phyloP scores from a whole-genome alignment of 2,888 invertebrate species.

The Stomorhina lunata region DNA sequence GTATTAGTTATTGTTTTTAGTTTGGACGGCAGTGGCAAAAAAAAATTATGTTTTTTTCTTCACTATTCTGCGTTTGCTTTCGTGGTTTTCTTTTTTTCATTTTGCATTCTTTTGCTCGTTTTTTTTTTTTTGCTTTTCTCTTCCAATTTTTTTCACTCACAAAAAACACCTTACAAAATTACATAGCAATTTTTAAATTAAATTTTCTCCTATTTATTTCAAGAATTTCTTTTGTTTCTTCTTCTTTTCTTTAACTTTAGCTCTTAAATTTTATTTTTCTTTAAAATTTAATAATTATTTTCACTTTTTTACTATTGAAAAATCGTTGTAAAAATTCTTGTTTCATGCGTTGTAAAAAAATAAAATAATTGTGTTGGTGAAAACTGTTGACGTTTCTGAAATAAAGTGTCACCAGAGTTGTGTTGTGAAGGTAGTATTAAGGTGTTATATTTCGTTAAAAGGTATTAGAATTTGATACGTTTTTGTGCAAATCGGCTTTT shows the following conservation, averaged over 20 bases:
- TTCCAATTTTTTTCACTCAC: slow-evolving; percentile 1
- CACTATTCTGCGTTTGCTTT: slow-evolving; percentile 43
- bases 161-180: slow-evolving; percentile 45
- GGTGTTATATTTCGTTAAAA: slow-evolving; percentile 9
- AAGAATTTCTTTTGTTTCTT: slow-evolving; percentile 18
- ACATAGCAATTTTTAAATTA: slow-evolving; percentile 33
- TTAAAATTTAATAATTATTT: slow-evolving; percentile 28
- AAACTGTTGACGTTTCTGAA: slow-evolving; percentile 69
- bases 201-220: slow-evolving; percentile 26
- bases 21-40: slow-evolving; percentile 39
- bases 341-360: slow-evolving; percentile 62
- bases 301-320: slow-evolving; percentile 43
- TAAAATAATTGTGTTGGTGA: slow-evolving; percentile 64
- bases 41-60: slow-evolving; percentile 39
- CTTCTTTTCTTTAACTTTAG: slow-evolving; percentile 31
- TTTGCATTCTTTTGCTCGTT: slow-evolving; percentile 54
- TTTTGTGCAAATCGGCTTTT: slow-evolving; percentile 1
- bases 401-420: slow-evolving; percentile 15
- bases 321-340: slow-evolving; percentile 66
- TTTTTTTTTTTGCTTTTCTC: not conserved
- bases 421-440: not conserved
- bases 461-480: slow-evolving; percentile 7
- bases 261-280: slow-evolving; percentile 48
- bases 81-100: slow-evolving; percentile 62
- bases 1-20: slow-evolving; percentile 16